These are phyloP conservation scores for Psilanteris sp. DNA, from an alignment of 1,140 invertebrate species.

Conservation along the genomic window DNA sequence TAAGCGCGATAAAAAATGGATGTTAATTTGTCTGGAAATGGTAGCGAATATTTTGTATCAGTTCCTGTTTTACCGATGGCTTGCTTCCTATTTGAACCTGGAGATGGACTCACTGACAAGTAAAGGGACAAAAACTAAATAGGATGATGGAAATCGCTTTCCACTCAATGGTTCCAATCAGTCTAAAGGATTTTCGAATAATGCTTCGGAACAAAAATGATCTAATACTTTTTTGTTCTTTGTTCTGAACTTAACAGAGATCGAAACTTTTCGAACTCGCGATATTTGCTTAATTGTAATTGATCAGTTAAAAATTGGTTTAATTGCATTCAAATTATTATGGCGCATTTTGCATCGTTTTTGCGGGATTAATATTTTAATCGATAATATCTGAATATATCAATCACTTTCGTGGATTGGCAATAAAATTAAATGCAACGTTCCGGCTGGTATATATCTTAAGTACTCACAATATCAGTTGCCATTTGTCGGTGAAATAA, in stretches of 20 bases:
- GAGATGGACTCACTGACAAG: slow-evolving; percentile 62
- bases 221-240: too few relatives aligned
- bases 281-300: too few relatives aligned
- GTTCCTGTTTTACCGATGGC: slow-evolving; percentile 62
- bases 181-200: slow-evolving; percentile 9
- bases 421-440: slow-evolving; percentile 34
- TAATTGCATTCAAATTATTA: too few relatives aligned
- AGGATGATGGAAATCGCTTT: slow-evolving; percentile 10
- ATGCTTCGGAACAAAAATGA: too few relatives aligned
- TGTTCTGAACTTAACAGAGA: too few relatives aligned
- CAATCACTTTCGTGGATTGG: neutral
- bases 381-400: too few relatives aligned
- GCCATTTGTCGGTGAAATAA: slow-evolving; percentile 53
- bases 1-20: slow-evolving; percentile 21
- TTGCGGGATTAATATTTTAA: too few relatives aligned
- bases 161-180: neutral
- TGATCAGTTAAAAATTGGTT: too few relatives aligned
- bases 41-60: slow-evolving; percentile 18
- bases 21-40: slow-evolving; percentile 32
- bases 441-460: slow-evolving; percentile 19
- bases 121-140: slow-evolving; percentile 13
- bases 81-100: slow-evolving; percentile 31
- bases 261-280: too few relatives aligned
- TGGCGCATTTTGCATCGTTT: too few relatives aligned
- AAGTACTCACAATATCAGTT: slow-evolving; percentile 34